These are phyloP conservation scores for Cloeon dipterum DNA, from an alignment of 2,888 invertebrate genomes.

Conservation along the genomic window DNA sequence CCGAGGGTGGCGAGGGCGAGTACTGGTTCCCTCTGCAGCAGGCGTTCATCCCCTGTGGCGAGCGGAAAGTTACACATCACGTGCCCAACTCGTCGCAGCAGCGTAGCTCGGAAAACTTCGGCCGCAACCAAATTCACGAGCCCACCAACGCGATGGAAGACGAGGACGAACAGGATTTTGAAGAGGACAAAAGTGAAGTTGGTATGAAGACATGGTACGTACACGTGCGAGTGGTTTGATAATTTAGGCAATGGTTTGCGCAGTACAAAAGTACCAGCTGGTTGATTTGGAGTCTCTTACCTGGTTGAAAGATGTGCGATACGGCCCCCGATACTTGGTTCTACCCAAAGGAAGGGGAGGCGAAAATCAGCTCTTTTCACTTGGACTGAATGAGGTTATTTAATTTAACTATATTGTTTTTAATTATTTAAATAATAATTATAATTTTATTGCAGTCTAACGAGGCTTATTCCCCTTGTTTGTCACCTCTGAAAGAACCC, in stretches of 20 bases:
- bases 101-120: too few species aligned
- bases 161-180: too few species aligned
- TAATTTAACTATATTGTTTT: neutral
- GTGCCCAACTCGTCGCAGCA: too few species aligned
- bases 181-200: too few species aligned
- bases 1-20: constrained; percentile 2
- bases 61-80: neutral
- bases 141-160: too few species aligned
- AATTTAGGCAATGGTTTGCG: too few species aligned
- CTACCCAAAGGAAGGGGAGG: constrained; percentile 3
- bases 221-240: too few species aligned
- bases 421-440: too few species aligned
- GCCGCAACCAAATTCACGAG: too few species aligned
- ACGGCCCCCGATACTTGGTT: neutral
- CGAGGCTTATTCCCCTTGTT: neutral
- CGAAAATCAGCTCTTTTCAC: neutral
- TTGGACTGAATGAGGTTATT: constrained; percentile 3
- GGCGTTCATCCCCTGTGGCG: constrained; percentile 1
- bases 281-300: constrained; percentile 2
- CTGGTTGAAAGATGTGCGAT: constrained; percentile 3
- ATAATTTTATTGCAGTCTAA: neutral
- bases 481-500: constrained; percentile 2
- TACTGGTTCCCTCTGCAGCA: constrained; percentile 4
- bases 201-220: too few species aligned
- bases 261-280: too few species aligned